Evolutionary conservation across 2,797 vertebrate species (phyloP).

Genomic region (Furcifer pardalis): DNA sequence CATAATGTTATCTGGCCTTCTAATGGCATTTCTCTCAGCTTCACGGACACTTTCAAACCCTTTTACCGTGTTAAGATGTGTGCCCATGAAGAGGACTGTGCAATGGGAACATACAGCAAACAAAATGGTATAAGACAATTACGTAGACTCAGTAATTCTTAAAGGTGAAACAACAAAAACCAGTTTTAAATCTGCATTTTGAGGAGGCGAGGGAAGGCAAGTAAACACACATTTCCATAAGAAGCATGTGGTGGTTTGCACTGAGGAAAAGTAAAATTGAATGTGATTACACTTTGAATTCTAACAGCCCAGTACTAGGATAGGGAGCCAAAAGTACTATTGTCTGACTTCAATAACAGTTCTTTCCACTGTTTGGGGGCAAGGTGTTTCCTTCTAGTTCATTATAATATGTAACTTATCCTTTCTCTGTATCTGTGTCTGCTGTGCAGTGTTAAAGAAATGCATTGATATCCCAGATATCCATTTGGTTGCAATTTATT

Average conservation of each 20-base stretch:
- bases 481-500: neutral
- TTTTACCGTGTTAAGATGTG: no score
- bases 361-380: no score
- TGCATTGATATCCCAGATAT: neutral
- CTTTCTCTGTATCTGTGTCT: neutral
- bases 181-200: neutral
- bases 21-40: no score
- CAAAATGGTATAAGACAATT: neutral
- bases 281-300: neutral
- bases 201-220: neutral
- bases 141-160: neutral
- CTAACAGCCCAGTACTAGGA: neutral
- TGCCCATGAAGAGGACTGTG: no score
- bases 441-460: neutral
- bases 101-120: no score
- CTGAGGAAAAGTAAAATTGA: neutral
- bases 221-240: neutral
- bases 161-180: neutral
- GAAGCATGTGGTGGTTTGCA: neutral
- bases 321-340: neutral
- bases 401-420: neutral
- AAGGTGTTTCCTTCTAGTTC: neutral
- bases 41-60: no score
- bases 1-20: no score
- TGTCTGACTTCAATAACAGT: neutral